Evolutionary conservation across 1,140 invertebrate species (phyloP).

Genomic region (Panagrolaimus sp.): DNA sequence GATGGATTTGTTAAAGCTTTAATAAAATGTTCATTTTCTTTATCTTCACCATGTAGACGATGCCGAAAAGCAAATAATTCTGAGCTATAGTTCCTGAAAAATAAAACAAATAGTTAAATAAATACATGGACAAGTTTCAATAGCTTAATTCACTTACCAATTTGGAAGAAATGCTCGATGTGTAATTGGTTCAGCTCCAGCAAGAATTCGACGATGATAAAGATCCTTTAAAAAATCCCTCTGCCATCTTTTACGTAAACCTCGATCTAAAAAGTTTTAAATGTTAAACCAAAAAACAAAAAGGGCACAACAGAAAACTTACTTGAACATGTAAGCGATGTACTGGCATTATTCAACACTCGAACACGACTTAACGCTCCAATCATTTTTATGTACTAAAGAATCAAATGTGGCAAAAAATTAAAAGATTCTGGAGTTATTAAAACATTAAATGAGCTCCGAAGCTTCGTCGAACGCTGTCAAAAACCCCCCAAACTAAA

Average conservation of each 20-base stretch:
- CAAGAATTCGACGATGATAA: constrained; percentile 32
- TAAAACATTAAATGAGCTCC: too few species aligned
- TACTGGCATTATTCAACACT: too few species aligned
- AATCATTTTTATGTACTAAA: too few species aligned
- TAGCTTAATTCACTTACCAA: constrained; percentile 37
- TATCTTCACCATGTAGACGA: constrained; percentile 29
- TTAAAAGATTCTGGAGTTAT: too few species aligned
- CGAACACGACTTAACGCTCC: too few species aligned
- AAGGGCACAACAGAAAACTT: too few species aligned
- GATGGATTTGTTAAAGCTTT: constrained; percentile 37
- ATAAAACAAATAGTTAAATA: constrained; percentile 6
- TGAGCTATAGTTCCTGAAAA: constrained; percentile 39
- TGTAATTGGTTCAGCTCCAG: constrained; percentile 34
- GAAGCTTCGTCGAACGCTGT: too few species aligned
- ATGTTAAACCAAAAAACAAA: too few species aligned
- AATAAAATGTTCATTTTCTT: constrained; percentile 29
- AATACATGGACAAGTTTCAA: neutral
- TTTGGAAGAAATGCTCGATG: constrained; percentile 33
- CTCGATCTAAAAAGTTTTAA: constrained; percentile 22
- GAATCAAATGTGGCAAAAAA: too few species aligned
- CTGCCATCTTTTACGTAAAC: constrained; percentile 20
- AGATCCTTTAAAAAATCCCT: constrained; percentile 34
- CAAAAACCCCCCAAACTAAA: too few species aligned
- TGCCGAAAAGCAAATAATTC: constrained; percentile 40
- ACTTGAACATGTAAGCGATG: too few species aligned